Conservation (phyloP, 2,797 vertebrate species). For the Psittacula echo region DNA sequence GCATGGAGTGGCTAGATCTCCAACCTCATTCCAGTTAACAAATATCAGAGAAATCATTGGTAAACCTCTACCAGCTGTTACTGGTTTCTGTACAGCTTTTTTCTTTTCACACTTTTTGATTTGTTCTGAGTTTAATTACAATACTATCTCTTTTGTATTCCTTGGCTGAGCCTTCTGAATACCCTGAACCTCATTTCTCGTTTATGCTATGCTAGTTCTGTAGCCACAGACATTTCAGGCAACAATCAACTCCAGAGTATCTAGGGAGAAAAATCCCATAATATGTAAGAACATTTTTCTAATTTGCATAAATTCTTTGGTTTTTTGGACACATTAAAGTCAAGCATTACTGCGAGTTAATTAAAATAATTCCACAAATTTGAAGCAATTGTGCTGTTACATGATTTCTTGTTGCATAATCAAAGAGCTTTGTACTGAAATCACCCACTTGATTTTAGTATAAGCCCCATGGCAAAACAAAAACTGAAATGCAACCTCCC, state of each 20-base stretch:
- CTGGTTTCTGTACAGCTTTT: background rate
- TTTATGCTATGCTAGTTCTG: background rate
- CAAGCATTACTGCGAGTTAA: background rate
- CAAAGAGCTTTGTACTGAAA: slow-evolving; percentile 36
- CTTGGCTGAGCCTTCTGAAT: background rate
- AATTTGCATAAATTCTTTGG: slow-evolving; percentile 6
- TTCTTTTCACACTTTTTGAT: background rate
- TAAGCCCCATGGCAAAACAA: slow-evolving; percentile 49
- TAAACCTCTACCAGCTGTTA: background rate
- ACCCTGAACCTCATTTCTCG: background rate
- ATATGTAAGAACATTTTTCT: background rate
- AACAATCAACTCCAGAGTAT: background rate
- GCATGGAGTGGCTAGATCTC: background rate
- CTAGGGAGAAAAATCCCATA: background rate
- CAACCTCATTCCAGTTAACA: background rate
- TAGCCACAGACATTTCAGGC: background rate
- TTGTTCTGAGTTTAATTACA: background rate
- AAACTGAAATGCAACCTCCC: slow-evolving; percentile 34
- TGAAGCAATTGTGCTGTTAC: slow-evolving; percentile 16
- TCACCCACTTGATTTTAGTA: slow-evolving; percentile 48
- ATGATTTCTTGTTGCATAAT: slow-evolving; percentile 46
- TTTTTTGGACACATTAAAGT: background rate
- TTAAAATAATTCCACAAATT: slow-evolving; percentile 51
- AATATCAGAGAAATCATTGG: background rate
- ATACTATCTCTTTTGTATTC: background rate